Evolutionary conservation across 2,888 invertebrate genomes (phyloP).

Genomic region (Dynastes grantii): DNA sequence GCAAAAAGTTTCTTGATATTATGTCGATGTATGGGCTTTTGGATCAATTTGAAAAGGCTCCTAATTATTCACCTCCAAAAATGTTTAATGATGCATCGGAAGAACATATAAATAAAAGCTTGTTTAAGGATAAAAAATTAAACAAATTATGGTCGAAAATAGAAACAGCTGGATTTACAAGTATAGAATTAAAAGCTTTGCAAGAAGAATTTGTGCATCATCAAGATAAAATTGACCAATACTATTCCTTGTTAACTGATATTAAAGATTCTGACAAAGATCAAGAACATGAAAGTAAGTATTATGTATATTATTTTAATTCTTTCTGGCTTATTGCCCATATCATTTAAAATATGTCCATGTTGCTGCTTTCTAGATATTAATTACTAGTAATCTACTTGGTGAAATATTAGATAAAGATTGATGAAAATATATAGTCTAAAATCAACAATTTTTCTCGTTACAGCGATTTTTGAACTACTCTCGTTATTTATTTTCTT

Average conservation of each 20-base stretch:
- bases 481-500: conserved; percentile 12
- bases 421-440: too few relatives aligned
- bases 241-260: conserved; percentile 84
- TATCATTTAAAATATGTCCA: too few relatives aligned
- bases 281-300: conserved; percentile 78
- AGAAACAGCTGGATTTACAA: conserved; percentile 88
- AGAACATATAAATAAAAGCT: conserved; percentile 80
- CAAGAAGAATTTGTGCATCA: conserved; percentile 94
- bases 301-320: conserved; percentile 38
- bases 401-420: too few relatives aligned
- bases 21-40: conserved; percentile 87
- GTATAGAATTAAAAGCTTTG: conserved; percentile 85
- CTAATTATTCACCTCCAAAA: conserved; percentile 72
- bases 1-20: conserved; percentile 86
- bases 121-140: conserved; percentile 92
- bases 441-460: too few relatives aligned
- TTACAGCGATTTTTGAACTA: neutral
- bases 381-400: too few relatives aligned
- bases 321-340: too few relatives aligned
- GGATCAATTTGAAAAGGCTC: conserved; percentile 79
- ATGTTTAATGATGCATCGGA: conserved; percentile 72
- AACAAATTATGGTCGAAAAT: conserved; percentile 94
- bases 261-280: conserved; percentile 76
- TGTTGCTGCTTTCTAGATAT: too few relatives aligned
- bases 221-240: conserved; percentile 94